phyloP scores from a whole-genome alignment of 2,113 vertebrate genomes.

The Pygoscelis antarcticus region DNA sequence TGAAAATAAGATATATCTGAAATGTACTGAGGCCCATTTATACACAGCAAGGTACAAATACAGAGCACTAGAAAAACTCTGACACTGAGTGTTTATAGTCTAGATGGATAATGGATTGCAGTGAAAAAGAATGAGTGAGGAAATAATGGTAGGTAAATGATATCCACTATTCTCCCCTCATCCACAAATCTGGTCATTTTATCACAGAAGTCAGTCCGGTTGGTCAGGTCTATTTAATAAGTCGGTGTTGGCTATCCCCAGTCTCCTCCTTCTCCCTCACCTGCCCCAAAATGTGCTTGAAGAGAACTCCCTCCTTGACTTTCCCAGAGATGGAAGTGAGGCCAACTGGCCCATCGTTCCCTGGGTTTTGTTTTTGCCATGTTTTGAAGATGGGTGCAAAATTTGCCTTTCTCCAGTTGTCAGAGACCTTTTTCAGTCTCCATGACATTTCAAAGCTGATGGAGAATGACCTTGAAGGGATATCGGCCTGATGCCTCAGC shows the following conservation, averaged over 20 bases:
- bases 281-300: background rate
- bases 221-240: background rate
- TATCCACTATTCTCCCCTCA: background rate
- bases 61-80: background rate
- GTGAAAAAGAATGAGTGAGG: background rate
- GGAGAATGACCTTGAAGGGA: background rate
- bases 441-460: background rate
- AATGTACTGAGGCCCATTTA: background rate
- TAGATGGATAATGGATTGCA: background rate
- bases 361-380: background rate
- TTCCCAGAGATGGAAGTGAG: background rate
- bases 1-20: background rate
- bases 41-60: background rate
- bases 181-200: background rate
- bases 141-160: background rate
- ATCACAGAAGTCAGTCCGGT: background rate
- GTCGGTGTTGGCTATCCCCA: background rate
- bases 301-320: background rate
- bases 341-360: background rate
- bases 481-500: fast-evolving
- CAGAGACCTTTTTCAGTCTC: background rate
- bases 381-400: background rate
- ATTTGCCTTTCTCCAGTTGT: background rate
- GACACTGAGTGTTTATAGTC: background rate
- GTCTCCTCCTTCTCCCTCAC: background rate